Evolutionary conservation across 53 echinoderm and acorn worm genomes (phyloP), one percentile per base, ranked within the genome.

Genomic region (Patiria pectinifera): DNA sequence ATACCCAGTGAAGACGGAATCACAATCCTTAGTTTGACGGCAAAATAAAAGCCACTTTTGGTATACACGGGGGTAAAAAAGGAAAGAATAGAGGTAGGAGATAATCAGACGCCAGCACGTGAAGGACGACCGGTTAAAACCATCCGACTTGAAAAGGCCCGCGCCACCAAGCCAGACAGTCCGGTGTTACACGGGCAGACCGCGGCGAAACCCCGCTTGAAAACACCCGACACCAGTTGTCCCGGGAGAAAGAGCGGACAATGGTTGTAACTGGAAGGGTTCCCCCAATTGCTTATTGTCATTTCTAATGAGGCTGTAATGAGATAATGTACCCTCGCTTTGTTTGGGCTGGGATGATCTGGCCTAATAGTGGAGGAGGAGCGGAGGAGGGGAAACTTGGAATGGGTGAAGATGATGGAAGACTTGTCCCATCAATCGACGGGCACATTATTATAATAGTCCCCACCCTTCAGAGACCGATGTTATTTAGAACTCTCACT

Each of bases 231-330:
- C 12, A 6, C 15, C 66, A 11, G 35, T 45, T 63, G 48, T 84
- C 69, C 43, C 44, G 70, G 3, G 70, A 66, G 66, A 63, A 48
- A 9, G 70, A 70, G 8, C 45, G 21, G 85, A 85, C 70, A 71
- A 71, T 44, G 47, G 69, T 0, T 24, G 53, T 85, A 16, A 18
- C 70, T 44, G 44, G 91, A 81, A 62, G 62, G 69, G 21, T 26
- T 23, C 53, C 46, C 19, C 49, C 87, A 18, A 59, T 75, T 24
- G 12, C 87, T 69, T 85, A 87, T 91, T 91, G 91, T 81, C 87
- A 59, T 93, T 21, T 92, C 92, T 85, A 93, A 95, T 91, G 95
- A 95, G 85, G 85, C 69, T 85, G 79, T 92, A 96, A 95, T 96
- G 93, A 93, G 95, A 93, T 93, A 91, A 94, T 93, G 53, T n/a